Percentiles rank a stretch among this genome's conserved stretches.
Conservation (phyloP, 2,888 invertebrate species). For the Himalopsyche japonica region DNA sequence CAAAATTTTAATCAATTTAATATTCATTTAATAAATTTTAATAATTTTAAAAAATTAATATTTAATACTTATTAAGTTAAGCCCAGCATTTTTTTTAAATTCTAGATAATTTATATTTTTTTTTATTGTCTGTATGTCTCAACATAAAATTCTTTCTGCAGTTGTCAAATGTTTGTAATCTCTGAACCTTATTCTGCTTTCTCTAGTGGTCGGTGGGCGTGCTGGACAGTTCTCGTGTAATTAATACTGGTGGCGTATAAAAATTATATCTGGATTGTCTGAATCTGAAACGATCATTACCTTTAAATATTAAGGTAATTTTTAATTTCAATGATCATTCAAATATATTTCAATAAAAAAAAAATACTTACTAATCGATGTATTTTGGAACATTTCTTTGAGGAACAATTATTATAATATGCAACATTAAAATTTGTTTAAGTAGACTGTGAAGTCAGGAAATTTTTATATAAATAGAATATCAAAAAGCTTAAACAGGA, state of each 20-base stretch:
- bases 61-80: no score
- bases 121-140: no score
- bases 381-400: neutral
- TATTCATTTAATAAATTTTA: no score
- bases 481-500: neutral
- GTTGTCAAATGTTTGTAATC: neutral
- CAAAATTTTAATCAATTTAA: no score
- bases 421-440: no score
- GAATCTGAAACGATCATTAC: neutral
- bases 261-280: neutral
- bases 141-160: no score
- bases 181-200: slow-evolving; percentile 27
- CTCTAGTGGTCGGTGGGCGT: slow-evolving; percentile 21
- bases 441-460: no score
- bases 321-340: neutral
- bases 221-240: neutral
- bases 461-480: neutral
- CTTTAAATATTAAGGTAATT: neutral
- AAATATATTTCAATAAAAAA: neutral
- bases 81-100: no score
- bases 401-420: no score
- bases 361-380: neutral
- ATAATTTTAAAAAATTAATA: no score
- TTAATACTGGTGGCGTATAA: neutral
- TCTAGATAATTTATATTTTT: no score